A percentile compares a stretch with the other conserved stretches of the same genome.
Evolutionary conservation across 1,140 invertebrate species (phyloP).

Genomic region (Elymnias hypermnestra): DNA sequence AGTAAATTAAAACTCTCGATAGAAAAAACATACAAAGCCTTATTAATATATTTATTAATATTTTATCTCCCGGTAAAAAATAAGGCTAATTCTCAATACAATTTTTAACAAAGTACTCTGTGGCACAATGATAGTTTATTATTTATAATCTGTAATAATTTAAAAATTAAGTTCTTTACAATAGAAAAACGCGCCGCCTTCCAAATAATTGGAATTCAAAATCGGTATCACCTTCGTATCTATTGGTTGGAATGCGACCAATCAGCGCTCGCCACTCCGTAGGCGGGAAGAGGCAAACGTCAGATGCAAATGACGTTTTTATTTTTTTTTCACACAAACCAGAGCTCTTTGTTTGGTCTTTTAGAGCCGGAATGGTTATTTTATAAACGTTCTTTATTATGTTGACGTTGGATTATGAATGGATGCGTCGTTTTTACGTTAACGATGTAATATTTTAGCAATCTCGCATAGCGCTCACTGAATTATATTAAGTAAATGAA

Average conservation of each 20-base stretch:
- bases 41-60: too few species aligned
- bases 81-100: too few species aligned
- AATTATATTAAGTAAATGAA: too few species aligned
- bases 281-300: constrained; percentile 68
- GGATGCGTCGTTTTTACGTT: constrained; percentile 2
- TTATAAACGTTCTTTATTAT: constrained; percentile 28
- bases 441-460: background rate
- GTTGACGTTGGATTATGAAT: constrained; percentile 5
- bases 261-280: constrained; percentile 31
- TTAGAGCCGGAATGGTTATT: constrained; percentile 40
- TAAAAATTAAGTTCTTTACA: too few species aligned
- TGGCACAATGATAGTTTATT: too few species aligned
- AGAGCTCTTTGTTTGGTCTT: constrained; percentile 35
- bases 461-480: too few species aligned
- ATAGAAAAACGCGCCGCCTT: constrained; percentile 1
- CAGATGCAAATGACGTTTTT: constrained; percentile 59
- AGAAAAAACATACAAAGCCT: too few species aligned
- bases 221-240: constrained; percentile 29
- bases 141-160: too few species aligned
- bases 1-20: too few species aligned
- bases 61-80: too few species aligned
- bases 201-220: constrained; percentile 34
- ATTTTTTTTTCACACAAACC: constrained; percentile 47
- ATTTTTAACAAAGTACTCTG: too few species aligned
- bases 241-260: constrained; percentile 48